These are phyloP conservation scores for Chelmon rostratus DNA, from an alignment of 2,797 vertebrate species.

Conservation along the genomic window DNA sequence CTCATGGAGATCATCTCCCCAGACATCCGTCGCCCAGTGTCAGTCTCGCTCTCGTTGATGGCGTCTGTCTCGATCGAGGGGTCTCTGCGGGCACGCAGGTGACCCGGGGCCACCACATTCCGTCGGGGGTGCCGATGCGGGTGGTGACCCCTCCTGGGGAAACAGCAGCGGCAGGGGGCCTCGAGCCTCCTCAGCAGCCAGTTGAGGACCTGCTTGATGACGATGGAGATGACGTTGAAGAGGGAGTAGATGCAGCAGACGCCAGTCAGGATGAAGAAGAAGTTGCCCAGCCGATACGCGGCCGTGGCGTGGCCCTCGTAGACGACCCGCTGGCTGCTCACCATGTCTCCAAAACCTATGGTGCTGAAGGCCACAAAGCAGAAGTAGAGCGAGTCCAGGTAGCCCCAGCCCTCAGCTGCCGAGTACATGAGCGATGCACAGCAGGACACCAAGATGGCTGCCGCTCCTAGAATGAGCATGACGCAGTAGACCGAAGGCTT, in stretches of 20 bases:
- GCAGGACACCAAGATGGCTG: constrained; percentile 93
- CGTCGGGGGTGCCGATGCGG: constrained; percentile 84
- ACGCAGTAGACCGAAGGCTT: constrained; percentile 96
- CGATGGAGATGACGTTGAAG: constrained; percentile 96
- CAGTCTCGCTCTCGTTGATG: constrained; percentile 91
- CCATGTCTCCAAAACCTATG: constrained; percentile 96
- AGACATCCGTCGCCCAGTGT: constrained; percentile 90
- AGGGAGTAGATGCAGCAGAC: constrained; percentile 98
- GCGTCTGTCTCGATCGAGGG: constrained; percentile 91
- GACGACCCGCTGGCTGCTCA: constrained; percentile 91
- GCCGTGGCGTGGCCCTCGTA: constrained; percentile 86
- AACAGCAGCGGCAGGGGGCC: constrained; percentile 83
- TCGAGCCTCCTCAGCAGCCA: constrained; percentile 92
- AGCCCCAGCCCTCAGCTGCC: constrained; percentile 93
- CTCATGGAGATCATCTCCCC: constrained; percentile 97
- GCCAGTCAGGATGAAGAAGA: constrained; percentile 94
- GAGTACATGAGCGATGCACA: constrained; percentile 95
- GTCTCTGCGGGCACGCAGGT: constrained; percentile 83
- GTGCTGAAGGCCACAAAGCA: constrained; percentile 98
- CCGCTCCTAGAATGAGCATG: constrained; percentile 93
- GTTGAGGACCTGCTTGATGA: constrained; percentile 97
- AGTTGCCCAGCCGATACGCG: constrained; percentile 93
- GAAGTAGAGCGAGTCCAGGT: constrained; percentile 96
- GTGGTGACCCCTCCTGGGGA: constrained; percentile 79
- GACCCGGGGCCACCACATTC: constrained; percentile 91